Evolutionary conservation across 64 coral and sea anemone species (phyloP), one percentile per base, ranked within the genome.

Genomic region (Montipora cactus): DNA sequence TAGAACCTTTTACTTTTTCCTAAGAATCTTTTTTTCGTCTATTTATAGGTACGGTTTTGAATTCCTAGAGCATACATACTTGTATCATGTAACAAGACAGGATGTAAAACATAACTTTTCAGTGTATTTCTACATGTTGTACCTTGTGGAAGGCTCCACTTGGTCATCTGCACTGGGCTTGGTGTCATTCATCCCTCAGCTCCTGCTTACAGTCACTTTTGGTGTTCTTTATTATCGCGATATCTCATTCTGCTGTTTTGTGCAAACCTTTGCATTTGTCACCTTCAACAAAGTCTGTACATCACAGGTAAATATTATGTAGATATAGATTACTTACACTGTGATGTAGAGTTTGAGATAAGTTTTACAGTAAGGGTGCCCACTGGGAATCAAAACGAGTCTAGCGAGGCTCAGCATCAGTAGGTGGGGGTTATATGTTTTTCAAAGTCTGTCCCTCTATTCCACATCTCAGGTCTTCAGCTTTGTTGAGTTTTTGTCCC

Each of bases 71-170:
- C 98, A 99, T 49, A 99, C 95, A 77, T 99, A 99, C 80, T 55
- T 99, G 13, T 99, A 99, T 87, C 98, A 99, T 52, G 75, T 96
- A 2, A 99, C 98, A 77, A 99, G 98, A 68, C 90, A 47, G 51
- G 98, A 99, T 87, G 89, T 95, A n/a, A 99, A 99, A 67, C 98
- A 99, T 48, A 99, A 99, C 79, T 99, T 99, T 76, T 99, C 98
- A 11, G 95, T 96, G 78, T 99, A 99, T 87, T 99, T 99, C 67
- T 99, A 99, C 75, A 92, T 99, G 95, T 52, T 99, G 66, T 99
- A 99, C 59, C 59, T 99, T 9, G 94, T 93, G 6, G 49, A 95
- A 80, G 95, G 96, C 51, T 87, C 95, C 1, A 67, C 79, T 5
- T 91, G 95, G 92, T 73, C 95, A 46, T 86, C 70, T 45, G 50